Conservation (phyloP, 2,113 vertebrate genomes). For the Spermophilus dauricus region DNA sequence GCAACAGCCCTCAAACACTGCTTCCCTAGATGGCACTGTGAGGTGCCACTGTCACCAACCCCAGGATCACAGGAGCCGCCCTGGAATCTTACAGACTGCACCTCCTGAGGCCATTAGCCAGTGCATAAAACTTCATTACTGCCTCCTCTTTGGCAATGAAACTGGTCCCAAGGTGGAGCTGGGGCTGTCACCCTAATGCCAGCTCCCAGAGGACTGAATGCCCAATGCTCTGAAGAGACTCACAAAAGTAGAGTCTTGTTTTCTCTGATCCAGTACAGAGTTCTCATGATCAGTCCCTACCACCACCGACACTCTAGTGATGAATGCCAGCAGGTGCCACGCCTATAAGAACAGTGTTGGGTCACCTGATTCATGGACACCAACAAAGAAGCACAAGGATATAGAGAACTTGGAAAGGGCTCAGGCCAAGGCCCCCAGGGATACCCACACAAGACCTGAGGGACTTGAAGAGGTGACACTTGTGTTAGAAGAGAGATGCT, state of each 20-base stretch:
- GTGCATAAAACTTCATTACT: not conserved
- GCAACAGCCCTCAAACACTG: accelerated
- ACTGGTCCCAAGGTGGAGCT: not conserved
- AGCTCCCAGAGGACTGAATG: not conserved
- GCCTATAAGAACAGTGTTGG: not conserved
- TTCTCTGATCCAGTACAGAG: not conserved
- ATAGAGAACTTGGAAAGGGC: not conserved
- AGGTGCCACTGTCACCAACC: not conserved
- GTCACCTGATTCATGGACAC: not conserved
- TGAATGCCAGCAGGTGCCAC: not conserved
- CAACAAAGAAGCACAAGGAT: not conserved
- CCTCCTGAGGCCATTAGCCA: not conserved
- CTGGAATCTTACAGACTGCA: not conserved
- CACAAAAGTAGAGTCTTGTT: not conserved
- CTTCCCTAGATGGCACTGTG: not conserved
- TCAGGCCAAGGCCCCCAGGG: not conserved
- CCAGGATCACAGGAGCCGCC: not conserved
- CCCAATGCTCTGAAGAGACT: not conserved
- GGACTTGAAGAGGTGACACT: not conserved
- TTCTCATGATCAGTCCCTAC: not conserved
- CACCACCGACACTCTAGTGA: not conserved
- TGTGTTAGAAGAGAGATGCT: not conserved
- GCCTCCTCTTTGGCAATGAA: not conserved
- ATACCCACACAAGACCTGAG: not conserved
- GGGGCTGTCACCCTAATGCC: not conserved